Percentiles rank a stretch among this genome's conserved stretches.
These are phyloP conservation scores for Upupa epops DNA, from an alignment of 2,113 vertebrate genomes.

Conservation along the genomic window DNA sequence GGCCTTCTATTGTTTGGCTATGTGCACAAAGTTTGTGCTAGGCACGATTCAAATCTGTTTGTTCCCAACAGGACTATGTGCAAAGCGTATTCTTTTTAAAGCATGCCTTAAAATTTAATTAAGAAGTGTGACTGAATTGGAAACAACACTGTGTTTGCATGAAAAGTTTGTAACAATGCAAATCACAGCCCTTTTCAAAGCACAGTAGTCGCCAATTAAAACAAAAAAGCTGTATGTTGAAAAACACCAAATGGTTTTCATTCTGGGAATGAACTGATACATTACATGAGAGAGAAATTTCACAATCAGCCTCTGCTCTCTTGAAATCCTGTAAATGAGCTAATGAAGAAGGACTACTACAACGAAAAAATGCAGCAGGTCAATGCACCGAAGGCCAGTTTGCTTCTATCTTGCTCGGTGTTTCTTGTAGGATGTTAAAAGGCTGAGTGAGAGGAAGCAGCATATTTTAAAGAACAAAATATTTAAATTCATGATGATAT, in stretches of 20 bases:
- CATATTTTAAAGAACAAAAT: background rate
- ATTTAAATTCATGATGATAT: background rate
- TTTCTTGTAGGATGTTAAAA: background rate
- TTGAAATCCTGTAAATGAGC: background rate
- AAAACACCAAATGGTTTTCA: background rate
- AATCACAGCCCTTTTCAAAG: background rate
- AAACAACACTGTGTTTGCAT: background rate
- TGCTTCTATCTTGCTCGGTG: background rate
- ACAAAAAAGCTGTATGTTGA: background rate
- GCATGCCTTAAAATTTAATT: conserved; percentile 28
- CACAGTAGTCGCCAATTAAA: background rate
- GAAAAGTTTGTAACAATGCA: background rate
- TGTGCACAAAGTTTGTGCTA: conserved; percentile 36
- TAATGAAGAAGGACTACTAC: background rate
- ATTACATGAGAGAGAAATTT: background rate
- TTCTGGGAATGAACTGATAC: background rate
- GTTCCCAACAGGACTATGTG: background rate
- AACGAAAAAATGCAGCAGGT: background rate
- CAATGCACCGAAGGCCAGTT: background rate
- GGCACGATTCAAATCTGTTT: conserved; percentile 2
- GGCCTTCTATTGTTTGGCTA: conserved; percentile 55
- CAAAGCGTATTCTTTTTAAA: conserved; percentile 17
- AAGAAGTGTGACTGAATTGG: background rate
- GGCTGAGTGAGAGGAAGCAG: background rate
- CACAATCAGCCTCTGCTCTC: background rate